Evolutionary conservation across 2,113 vertebrate genomes (phyloP), one percentile per base, ranked within the genome.

Genomic region (Micronycteris hirsuta): DNA sequence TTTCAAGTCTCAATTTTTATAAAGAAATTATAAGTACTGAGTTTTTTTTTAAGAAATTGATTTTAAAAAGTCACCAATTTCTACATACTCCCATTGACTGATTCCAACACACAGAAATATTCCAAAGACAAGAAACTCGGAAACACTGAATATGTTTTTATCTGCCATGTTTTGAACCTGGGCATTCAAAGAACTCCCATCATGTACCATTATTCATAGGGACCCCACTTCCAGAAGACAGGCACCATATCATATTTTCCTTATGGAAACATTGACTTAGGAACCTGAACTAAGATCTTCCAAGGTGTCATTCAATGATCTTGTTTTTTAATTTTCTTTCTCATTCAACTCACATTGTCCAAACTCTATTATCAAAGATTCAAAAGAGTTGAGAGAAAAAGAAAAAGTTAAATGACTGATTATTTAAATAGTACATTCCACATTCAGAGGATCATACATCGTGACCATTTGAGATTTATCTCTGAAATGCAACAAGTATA

Each of bases 311-410:
- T 52, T 68, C 15, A 88, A 31, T 47, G 9, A 47, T n/a, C 43
- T 74, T 80, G 4, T 52, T 41, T 67, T 89, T 43, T 82, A 58
- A 36, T 82, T 63, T 71, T 36, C 7, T 89, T 83, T 80, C 33
- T 80, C 38, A 49, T 14, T 78, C 20, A 90, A 86, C 47, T 93
- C 33, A 73, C n/a, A 20, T 16, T 89, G 24, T 49, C 28, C 36
- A 71, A 36, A 45, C 17, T 78, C 3, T 9, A 38, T 26, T 73
- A 81, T 70, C n/a, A 61, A 86, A 47, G 26, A 65, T 28, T 78
- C 31, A 93, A 67, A 45, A 71, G 15, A 70, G 2, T 10, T 19
- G 11, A 84, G 13, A 74, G 19, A 65, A 86, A 43, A 58, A 36
- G 10, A 10, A 49, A 80, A 56, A 10, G 19, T 33, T 20, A 65